Percentiles rank a stretch among this genome's conserved stretches.
Evolutionary conservation across 2,113 vertebrate species (phyloP).

Genomic region (Geococcyx californianus): DNA sequence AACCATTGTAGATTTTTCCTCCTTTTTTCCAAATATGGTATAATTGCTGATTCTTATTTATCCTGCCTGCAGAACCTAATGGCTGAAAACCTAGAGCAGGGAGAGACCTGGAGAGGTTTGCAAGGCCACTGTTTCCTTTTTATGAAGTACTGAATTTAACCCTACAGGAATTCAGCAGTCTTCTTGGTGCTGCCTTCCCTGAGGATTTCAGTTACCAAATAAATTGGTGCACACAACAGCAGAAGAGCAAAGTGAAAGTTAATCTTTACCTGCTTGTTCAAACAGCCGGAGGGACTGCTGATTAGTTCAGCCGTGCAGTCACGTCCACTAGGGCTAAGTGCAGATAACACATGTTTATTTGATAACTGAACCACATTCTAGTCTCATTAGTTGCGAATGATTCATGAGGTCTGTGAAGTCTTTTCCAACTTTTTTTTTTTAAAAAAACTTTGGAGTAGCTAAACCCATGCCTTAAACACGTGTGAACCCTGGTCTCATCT

Average conservation of each 20-base stretch:
- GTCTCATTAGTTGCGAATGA: conserved; percentile 35
- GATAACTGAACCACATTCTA: neutral
- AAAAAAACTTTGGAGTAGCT: neutral
- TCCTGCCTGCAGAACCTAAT: neutral
- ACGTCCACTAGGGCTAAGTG: neutral
- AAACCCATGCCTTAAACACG: neutral
- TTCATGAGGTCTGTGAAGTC: conserved; percentile 14
- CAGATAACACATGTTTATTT: conserved; percentile 33
- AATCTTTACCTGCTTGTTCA: neutral
- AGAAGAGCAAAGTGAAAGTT: neutral
- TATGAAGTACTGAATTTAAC: neutral
- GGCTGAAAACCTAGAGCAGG: neutral
- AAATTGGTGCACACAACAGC: neutral
- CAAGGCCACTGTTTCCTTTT: neutral
- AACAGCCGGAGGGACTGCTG: neutral
- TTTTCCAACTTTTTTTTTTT: neutral
- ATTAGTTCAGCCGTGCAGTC: neutral
- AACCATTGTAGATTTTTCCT: neutral
- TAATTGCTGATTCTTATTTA: neutral
- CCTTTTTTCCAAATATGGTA: neutral
- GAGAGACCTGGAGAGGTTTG: neutral
- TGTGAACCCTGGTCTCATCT: neutral
- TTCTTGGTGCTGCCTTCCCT: neutral
- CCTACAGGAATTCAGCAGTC: conserved; percentile 5
- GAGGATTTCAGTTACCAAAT: neutral